Evolutionary conservation across 2,888 invertebrate genomes (phyloP).

Genomic region (Pherbina coryleti): DNA sequence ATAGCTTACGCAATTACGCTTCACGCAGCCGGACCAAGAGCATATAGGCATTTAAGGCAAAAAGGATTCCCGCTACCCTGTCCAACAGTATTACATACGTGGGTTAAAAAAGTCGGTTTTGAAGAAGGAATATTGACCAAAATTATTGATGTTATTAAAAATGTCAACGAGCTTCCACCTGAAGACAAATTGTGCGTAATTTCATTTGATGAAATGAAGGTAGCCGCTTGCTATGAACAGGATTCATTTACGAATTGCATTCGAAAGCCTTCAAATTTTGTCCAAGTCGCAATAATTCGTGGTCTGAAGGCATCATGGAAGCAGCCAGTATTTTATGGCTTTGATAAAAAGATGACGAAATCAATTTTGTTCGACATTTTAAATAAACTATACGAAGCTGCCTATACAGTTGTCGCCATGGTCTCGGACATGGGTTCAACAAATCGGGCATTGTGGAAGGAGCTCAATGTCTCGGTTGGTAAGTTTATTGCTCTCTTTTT

Average conservation of each 20-base stretch:
- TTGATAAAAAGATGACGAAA: neutral
- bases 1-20: too few relatives aligned
- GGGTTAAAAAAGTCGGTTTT: too few relatives aligned
- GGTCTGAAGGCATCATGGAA: conserved; percentile 13
- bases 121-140: too few relatives aligned
- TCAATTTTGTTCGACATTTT: neutral
- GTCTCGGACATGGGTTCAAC: conserved; percentile 9
- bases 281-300: neutral
- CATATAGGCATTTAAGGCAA: conserved; percentile 1
- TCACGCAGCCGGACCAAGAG: too few relatives aligned
- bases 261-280: conserved; percentile 1
- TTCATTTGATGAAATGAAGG: too few relatives aligned
- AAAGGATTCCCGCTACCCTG: neutral
- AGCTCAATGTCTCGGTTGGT: neutral
- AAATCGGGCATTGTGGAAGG: conserved; percentile 10
- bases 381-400: neutral
- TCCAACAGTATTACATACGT: too few relatives aligned
- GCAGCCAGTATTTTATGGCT: too few relatives aligned
- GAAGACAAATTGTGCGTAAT: too few relatives aligned
- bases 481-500: too few relatives aligned
- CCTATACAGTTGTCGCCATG: neutral
- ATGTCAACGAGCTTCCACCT: too few relatives aligned
- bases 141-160: too few relatives aligned
- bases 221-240: neutral
- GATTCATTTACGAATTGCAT: neutral